Base-by-base conservation (phyloP, 2,888 invertebrate species). In the Cataglyphis cursor region DNA sequence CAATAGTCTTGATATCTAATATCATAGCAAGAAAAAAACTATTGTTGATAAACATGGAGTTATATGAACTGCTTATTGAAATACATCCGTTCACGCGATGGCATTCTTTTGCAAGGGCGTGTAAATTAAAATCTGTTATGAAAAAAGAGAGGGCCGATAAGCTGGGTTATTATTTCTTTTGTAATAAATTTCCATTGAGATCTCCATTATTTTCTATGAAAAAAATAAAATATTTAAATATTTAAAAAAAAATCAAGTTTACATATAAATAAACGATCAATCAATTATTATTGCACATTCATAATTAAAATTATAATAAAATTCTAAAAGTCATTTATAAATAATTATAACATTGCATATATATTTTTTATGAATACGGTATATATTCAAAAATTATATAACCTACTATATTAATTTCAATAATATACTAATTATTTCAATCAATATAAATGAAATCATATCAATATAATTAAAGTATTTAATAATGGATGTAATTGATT, bases 41-140 rank as follows among this genome's bases (percentile, higher is more conserved):
- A 75, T 62, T 64, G 28, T 41, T 78, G 84, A 88, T 87, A 84
- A 87, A 86, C 28, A 51, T 24, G 41, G 3, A 57, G 2, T 35
- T 18, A 28, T 66, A 62, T 51, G 51, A 76, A 41, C 75, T 38
- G 75, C 41, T 70, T 24, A 38, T 31, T 54, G 64, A n/a, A 57
- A 61, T 54, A 86, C 85, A 38, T 90, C 73, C 86, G 83, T 83
- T 85, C 88, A 84, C 83, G 76, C 86, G 57, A 72, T 82, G 31
- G 41, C 85, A 85, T 88, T 83, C 85, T 62, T 85, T 38, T 35
- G 38, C 68, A 82, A 82, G 70, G 24, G 75, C 51, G 41, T 70
- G 15, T 4, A 62, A 12, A 44, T 80, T 61, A 80, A 70, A 78
- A 78, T 70, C 10, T 59, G 18, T n/a, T n/a, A 10, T 24, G 41